Base-by-base conservation (phyloP, 2,888 invertebrate species). In the Tetragonula carbonaria region DNA sequence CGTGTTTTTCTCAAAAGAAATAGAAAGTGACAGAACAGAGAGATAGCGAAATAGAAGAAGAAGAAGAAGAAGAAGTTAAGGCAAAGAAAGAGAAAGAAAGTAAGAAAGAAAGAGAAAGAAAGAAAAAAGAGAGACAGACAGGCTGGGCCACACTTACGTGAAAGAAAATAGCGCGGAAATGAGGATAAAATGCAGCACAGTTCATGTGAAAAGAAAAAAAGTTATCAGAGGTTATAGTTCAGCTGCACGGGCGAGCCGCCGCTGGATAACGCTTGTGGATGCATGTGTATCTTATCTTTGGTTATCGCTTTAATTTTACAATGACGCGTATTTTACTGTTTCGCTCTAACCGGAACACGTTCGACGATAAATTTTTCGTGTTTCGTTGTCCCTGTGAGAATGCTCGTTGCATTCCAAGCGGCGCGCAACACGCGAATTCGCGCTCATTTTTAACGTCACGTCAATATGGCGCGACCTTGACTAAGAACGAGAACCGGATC, bases 161-260 rank as follows among this genome's bases (percentile, higher is more conserved):
- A 93, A 93, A 93, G 91, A 94, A 93, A 94, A 94, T 93, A 93
- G 92, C 93, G 93, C 93, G 93, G 93, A 93, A 94, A 93, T 94
- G 93, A 94, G 93, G 93, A 93, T 93, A 94, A 94, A 94, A 94
- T 93, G 92, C 93, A 93, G 93, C 94, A 92, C 91, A 92, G 93
- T 92, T 90, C 82, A 86, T 93, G 93, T 93, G 92, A 93, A 93
- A 93, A 93, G 91, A 93, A 92, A 92, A 91, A 91, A 87, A 93
- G 72, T 83, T 90, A 92, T 91, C 89, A 92, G 87, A 92, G 89
- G 91, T 93, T 93, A 93, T 73, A 93, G 91, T 92, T 90, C 87
- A 92, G 86, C 85, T 86, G 83, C 82, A 84, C 86, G 68, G 71
- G 28, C 84, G 66, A 81, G 86, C 78, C 78, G 77, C 83, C 68